Base-by-base conservation (phyloP, 37 sponge, comb jelly and placozoan species). In the Chondrilla cf. caribensis region DNA sequence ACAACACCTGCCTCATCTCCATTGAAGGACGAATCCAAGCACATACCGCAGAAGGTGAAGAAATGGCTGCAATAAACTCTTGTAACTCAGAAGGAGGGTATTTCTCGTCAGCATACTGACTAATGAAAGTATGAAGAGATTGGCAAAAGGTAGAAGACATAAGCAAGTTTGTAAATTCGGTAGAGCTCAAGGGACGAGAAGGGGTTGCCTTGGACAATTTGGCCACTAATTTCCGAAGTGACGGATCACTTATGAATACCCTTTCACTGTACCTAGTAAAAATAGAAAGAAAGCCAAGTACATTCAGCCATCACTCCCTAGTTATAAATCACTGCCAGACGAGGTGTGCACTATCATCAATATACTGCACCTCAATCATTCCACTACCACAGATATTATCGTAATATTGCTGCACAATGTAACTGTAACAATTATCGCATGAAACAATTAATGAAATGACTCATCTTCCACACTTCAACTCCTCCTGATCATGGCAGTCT, bases 261-360 rank as follows among this genome's bases (percentile, higher is more conserved):
- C 72, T 32, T 31, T 70, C 72, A 70, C 72, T 70, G 72, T 70
- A 70, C 37, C 72, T 70, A 37, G 72, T 70, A 70, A 33, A 70
- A 47, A 11, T 11, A 62, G 15, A 19, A 22, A 62, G 15, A 22
- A 62, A 62, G 15, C 29, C n/a, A n/a, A n/a, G n/a, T n/a, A n/a
- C n/a, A n/a, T n/a, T n/a, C n/a, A n/a, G n/a, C n/a, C n/a, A n/a
- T n/a, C n/a, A n/a, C n/a, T n/a, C n/a, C n/a, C n/a, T n/a, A n/a
- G 22, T 65, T 55, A 19, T 55, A 17, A 55, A 55, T 55, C 57
- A 55, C 17, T 55, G 57, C 17, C 11, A 55, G 11, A 55, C 17
- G 17, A 55, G 17, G 17, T n/a, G n/a, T n/a, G n/a, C n/a, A n/a
- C n/a, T n/a, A n/a, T n/a, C n/a, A n/a, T n/a, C n/a, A n/a, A n/a